Conservation (phyloP, 2,113 vertebrate species). For the Nothocercus nigrocapillus region DNA sequence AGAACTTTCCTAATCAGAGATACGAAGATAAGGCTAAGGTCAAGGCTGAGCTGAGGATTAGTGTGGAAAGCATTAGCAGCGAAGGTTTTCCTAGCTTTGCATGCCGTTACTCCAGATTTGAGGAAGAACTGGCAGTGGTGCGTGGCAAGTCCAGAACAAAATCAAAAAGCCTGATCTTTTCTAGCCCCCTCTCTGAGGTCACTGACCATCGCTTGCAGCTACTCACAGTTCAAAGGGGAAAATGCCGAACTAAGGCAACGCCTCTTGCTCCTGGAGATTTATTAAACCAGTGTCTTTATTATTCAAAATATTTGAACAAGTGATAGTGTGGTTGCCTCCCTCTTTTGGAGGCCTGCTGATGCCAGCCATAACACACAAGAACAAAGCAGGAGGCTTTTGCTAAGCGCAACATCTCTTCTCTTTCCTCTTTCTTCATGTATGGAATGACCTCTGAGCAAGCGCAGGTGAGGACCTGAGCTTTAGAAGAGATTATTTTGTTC, state of each 20-base stretch:
- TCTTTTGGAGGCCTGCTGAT: background rate
- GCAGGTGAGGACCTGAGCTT: background rate
- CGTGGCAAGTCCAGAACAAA: background rate
- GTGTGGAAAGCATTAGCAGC: background rate
- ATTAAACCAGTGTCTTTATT: constrained; percentile 41
- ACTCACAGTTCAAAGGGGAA: background rate
- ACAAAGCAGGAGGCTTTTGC: background rate
- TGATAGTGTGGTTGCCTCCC: background rate
- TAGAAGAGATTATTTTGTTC: constrained; percentile 28
- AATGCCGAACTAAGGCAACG: background rate
- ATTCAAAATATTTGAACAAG: constrained; percentile 67
- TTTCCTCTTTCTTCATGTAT: background rate
- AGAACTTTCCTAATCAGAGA: background rate
- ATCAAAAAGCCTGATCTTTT: background rate
- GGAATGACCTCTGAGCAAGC: background rate
- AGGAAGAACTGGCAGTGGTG: background rate
- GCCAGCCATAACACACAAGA: background rate
- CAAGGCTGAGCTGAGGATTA: background rate
- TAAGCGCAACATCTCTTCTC: background rate
- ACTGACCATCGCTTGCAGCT: fast-evolving
- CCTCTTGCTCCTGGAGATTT: background rate
- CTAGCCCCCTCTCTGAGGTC: background rate
- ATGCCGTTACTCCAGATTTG: background rate
- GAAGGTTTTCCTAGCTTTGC: background rate
- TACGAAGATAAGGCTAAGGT: background rate